These are phyloP conservation scores for Pedetes capensis DNA, from an alignment of 2,113 vertebrate genomes.

Conservation along the genomic window DNA sequence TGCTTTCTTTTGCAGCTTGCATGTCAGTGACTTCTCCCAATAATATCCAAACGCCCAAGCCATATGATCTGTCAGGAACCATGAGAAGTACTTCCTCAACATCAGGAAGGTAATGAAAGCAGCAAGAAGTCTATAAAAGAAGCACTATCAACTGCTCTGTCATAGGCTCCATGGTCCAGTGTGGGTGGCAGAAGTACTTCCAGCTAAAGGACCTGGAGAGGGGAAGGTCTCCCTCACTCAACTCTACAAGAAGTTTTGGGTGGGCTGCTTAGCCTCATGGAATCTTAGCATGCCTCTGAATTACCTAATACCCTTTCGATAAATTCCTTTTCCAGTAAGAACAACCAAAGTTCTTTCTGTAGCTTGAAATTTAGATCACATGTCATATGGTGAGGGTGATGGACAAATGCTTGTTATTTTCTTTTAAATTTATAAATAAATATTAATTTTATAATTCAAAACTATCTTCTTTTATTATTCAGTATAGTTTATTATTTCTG, in stretches of 20 bases:
- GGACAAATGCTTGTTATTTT: background rate
- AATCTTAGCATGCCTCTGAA: no score
- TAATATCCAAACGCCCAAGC: background rate
- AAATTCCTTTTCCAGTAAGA: background rate
- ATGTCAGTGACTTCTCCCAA: background rate
- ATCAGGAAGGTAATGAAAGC: background rate
- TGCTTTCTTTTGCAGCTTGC: background rate
- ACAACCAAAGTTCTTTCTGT: background rate
- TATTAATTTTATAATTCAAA: background rate
- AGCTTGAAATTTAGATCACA: background rate
- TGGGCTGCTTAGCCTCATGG: no score
- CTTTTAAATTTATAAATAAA: background rate
- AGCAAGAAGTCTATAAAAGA: background rate
- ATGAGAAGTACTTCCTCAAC: background rate
- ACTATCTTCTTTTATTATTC: background rate
- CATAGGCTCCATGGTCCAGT: background rate
- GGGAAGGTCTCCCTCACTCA: fast-evolving
- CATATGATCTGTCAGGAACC: background rate
- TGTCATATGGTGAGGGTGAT: background rate
- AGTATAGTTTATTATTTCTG: background rate
- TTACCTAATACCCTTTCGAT: background rate
- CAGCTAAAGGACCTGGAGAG: background rate
- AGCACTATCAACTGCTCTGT: fast-evolving
- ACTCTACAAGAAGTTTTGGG: background rate
- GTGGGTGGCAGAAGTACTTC: background rate